Percentiles rank a stretch among this genome's conserved stretches.
Conservation (phyloP, 2,888 invertebrate genomes). For the Rugalucina vietnamica region DNA sequence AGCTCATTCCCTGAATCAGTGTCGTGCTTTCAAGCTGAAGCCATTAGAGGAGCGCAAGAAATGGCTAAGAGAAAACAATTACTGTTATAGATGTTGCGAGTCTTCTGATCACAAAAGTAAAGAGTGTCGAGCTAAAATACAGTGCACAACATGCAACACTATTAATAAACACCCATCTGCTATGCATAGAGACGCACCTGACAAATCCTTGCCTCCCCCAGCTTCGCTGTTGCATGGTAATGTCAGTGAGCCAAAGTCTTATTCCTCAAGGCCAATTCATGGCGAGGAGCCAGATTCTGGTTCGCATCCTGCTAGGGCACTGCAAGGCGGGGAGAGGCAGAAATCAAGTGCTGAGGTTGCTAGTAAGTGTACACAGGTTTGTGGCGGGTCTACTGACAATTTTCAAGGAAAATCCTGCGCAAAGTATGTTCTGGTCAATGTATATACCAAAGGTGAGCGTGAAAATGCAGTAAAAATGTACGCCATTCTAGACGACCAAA, state of each 20-base stretch:
- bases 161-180: background rate
- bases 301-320: too few relatives aligned
- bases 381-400: slow-evolving; percentile 4
- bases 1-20: background rate
- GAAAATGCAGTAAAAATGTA: background rate
- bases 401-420: slow-evolving; percentile 19
- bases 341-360: background rate
- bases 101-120: background rate
- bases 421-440: slow-evolving; percentile 11
- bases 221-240: too few relatives aligned
- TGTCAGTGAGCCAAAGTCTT: too few relatives aligned
- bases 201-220: background rate
- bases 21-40: background rate
- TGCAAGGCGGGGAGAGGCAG: slow-evolving; percentile 8
- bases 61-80: background rate
- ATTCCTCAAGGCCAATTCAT: too few relatives aligned
- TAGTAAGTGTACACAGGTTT: slow-evolving; percentile 16
- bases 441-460: background rate
- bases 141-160: background rate
- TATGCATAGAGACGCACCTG: background rate
- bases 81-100: slow-evolving; percentile 6
- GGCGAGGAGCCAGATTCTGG: background rate
- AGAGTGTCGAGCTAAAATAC: background rate
- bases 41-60: background rate
- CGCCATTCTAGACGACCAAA: slow-evolving; percentile 25